Base-by-base conservation (phyloP, 1,140 invertebrate genomes). In the Orussus abietinus region DNA sequence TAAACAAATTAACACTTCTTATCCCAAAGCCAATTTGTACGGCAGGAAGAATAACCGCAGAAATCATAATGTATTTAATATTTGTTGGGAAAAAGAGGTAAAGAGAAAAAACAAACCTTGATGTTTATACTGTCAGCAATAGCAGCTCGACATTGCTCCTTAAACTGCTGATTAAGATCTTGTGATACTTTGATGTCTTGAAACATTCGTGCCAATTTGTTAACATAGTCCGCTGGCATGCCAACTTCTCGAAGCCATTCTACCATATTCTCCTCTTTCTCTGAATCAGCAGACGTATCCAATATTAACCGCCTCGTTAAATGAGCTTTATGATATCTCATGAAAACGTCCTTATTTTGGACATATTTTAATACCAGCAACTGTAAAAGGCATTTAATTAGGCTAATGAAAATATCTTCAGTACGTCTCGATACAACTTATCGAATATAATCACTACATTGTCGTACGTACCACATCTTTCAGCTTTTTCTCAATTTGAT, bases 211-310 rank as follows among this genome's bases (percentile, higher is more conserved):
- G 90, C 93, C 52, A 99, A 71, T 75, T 99, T 98, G 76, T 98
- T 98, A 5, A 99, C 94, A 78, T 95, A 98, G 73, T 99, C 97
- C 1, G 96, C 95, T 4, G 97, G 97, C 96, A 99, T 99, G 12
- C 97, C 96, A 18, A 96, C 92, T 75, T 91, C 88, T 13, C 90
- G 72, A 31, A 92, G 66, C 86, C 93, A 96, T 68, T 97, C 95
- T 0, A 99, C 96, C 90, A 99, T 98, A 69, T 96, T 96, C 74
- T 99, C 96, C 74, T 99, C 97, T 66, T 98, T 98, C 66, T 99
- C 97, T 51, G 92, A 96, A 74, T 99, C 97, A 2, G 95, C 94
- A 55, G 94, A 97, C 10, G 91, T 92, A 57, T 97, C 94, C 34
- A 98, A 75, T 59, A 98, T 96, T 19, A 98, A 80, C 54, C 97